These are phyloP conservation scores for Drosophila ironensis DNA, from an alignment of 1,140 invertebrate species.

Conservation along the genomic window DNA sequence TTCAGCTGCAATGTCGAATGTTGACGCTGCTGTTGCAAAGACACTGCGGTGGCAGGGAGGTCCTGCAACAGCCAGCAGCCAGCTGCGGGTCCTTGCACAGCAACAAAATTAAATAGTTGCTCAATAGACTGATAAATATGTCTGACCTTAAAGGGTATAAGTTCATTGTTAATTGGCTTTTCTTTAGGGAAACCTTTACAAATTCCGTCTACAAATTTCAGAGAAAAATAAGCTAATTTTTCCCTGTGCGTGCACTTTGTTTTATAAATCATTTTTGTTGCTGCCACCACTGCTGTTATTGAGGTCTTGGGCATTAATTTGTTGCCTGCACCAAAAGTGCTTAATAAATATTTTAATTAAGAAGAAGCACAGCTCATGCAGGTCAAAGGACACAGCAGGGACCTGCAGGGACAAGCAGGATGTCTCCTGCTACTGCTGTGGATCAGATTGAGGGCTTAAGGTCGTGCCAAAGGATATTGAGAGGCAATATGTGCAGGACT, in stretches of 20 bases:
- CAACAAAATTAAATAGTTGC: not conserved
- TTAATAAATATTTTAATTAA: constrained; percentile 79
- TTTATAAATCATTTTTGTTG: constrained; percentile 25
- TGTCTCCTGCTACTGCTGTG: constrained; percentile 11
- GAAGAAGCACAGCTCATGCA: constrained; percentile 5
- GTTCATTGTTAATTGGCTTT: too few species aligned
- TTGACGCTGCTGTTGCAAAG: constrained; percentile 70
- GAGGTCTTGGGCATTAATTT: constrained; percentile 58
- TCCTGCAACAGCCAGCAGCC: constrained; percentile 36
- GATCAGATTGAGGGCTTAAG: constrained; percentile 32
- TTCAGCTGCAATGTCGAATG: constrained; percentile 50
- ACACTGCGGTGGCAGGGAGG: constrained; percentile 6
- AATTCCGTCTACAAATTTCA: not conserved
- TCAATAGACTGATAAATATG: too few species aligned
- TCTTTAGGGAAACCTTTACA: too few species aligned
- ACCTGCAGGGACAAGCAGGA: constrained; percentile 11
- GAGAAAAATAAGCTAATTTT: not conserved
- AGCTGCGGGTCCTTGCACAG: constrained; percentile 33
- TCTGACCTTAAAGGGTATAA: too few species aligned
- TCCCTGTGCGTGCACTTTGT: not conserved
- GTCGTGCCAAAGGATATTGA: constrained; percentile 13
- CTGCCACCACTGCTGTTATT: not conserved
- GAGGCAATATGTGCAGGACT: constrained; percentile 24
- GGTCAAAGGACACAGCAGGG: constrained; percentile 11
- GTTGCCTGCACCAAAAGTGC: constrained; percentile 65